Evolutionary conservation across 2,888 invertebrate genomes (phyloP), one percentile per base, ranked within the genome.

Genomic region (Steinernema scapterisci): DNA sequence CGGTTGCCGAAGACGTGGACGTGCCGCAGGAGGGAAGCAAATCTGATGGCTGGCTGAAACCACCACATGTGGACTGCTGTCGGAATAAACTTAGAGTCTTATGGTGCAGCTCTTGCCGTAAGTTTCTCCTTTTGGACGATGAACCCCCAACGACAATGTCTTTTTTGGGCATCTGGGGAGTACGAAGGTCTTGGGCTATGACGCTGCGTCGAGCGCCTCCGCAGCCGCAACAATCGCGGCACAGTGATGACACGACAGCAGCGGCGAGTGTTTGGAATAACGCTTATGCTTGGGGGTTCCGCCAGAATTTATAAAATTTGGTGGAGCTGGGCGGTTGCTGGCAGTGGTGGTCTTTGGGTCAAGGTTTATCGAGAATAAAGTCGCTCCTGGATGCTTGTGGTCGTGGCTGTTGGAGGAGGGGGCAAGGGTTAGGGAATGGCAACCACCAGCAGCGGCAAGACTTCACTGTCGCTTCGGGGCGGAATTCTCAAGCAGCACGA

Each of bases 201-300:
- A 54, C 23, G 54, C 54, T 54, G 54, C 54, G 54, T 25, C 25
- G 54, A 21, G 63, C 63, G 63, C 31, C 31, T 63, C 63, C 63
- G 27, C 63, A 63, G 54, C 54, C 54, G 54, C 54, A 54, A 54
- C 54, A 63, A 63, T 63, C 63, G 63, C 63, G 63, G 63, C 63
- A 63, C 63, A 63, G 25, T 63, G 63, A 63, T 63, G 63, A 63
- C 63, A 63, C 63, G 31, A 27, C 63, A 31, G 63, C 31, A 16
- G 27, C 31, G 27, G 31, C 31, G 63, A 52, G 21, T 52, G 52
- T 23, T 52, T 23, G 23, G 19, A 63, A 31, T 13, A 63, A 25
- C 63, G 31, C 54, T 27, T 13, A 27, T 63, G 54, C 54, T 54
- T 3, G 54, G 21, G 23, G 54, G 21, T 11, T 54, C 21, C 31